A percentile compares a stretch with the other conserved stretches of the same genome.
These are phyloP conservation scores for Tinea trinotella DNA, from an alignment of 2,888 invertebrate genomes.

Conservation along the genomic window DNA sequence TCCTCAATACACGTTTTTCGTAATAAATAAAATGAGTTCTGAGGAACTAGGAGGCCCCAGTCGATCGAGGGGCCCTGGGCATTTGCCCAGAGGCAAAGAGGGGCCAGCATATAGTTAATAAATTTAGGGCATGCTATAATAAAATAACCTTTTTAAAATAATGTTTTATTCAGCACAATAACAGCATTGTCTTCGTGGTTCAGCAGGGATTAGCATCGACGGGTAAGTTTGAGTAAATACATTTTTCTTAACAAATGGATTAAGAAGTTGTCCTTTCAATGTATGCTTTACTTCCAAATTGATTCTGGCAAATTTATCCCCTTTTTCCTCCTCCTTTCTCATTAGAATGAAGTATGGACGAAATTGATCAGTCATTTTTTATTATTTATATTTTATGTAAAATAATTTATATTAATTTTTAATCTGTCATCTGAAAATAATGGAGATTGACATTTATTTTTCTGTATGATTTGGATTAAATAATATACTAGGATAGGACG, in stretches of 20 bases:
- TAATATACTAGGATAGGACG: no score
- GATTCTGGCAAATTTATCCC: conserved; percentile 51
- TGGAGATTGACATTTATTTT: neutral
- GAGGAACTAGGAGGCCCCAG: no score
- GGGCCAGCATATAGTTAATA: no score
- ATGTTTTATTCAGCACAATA: conserved; percentile 38
- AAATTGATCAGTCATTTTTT: conserved; percentile 38
- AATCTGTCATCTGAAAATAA: neutral
- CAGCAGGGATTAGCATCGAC: conserved; percentile 46
- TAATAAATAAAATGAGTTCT: no score
- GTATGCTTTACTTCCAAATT: conserved; percentile 55
- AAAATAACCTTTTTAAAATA: no score
- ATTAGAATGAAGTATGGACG: conserved; percentile 53
- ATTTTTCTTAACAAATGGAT: conserved; percentile 49
- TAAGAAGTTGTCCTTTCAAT: conserved; percentile 33
- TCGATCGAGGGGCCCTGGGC: no score
- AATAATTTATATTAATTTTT: neutral
- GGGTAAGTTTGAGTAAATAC: conserved; percentile 56
- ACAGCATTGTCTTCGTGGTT: conserved; percentile 50
- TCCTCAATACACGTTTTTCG: no score
- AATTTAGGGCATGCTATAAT: no score
- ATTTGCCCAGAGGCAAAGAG: no score
- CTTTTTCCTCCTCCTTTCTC: conserved; percentile 60
- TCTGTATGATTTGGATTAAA: no score
- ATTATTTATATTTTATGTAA: neutral